Evolutionary conservation across 37 sponge, comb jelly and placozoan species (phyloP).

Genomic region (Geodia barretti): DNA sequence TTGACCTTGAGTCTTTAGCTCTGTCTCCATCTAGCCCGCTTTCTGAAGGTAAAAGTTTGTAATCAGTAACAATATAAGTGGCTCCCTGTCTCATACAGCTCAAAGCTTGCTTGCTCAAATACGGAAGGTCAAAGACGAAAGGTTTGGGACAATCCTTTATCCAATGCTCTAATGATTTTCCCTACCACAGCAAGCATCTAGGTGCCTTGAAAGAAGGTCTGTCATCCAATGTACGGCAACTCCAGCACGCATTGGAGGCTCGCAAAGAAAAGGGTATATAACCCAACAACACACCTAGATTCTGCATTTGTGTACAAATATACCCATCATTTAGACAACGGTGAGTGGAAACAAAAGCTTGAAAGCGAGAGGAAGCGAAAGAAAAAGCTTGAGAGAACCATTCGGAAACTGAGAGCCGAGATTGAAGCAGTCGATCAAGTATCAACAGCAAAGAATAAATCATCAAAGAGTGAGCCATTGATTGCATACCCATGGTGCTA

Average conservation of each 20-base stretch:
- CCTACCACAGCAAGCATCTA: constrained; percentile 9
- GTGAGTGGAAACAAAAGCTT: constrained; percentile 33
- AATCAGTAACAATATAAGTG: not conserved
- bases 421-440: not conserved
- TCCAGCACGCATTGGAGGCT: constrained; percentile 5
- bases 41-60: not conserved
- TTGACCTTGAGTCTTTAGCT: too few species aligned
- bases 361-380: constrained; percentile 33
- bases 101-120: constrained; percentile 13
- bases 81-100: constrained; percentile 7
- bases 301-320: not conserved
- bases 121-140: constrained; percentile 17
- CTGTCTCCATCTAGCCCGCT: too few species aligned
- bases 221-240: not conserved
- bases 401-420: not conserved
- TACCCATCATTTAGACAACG: constrained; percentile 2
- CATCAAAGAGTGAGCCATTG: not conserved
- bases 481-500: not conserved
- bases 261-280: constrained; percentile 28
- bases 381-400: constrained; percentile 1
- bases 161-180: not conserved
- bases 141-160: not conserved
- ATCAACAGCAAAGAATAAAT: not conserved
- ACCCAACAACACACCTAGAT: not conserved
- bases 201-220: not conserved